Conservation (phyloP, 2,888 invertebrate genomes). For the Meteorus cinctellus region DNA sequence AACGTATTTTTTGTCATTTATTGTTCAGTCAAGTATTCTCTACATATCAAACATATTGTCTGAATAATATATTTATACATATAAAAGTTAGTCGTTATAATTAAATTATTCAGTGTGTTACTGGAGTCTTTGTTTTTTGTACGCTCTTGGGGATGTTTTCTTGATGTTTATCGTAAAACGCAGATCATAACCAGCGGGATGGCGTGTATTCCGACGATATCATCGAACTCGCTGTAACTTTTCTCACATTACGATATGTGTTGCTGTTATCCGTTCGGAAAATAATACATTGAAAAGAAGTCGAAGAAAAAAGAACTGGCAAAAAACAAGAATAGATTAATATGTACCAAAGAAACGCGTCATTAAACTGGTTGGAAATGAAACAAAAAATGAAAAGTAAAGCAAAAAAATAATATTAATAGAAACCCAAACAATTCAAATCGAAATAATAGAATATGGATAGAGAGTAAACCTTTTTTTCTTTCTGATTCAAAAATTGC, state of each 20-base stretch:
- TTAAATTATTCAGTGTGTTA: not conserved
- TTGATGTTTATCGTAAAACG: constrained; percentile 45
- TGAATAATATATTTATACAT: not conserved
- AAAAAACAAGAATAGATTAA: constrained; percentile 49
- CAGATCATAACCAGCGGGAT: constrained; percentile 61
- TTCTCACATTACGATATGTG: constrained; percentile 2
- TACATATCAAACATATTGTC: not conserved
- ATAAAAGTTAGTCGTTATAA: not conserved
- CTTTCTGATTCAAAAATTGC: not conserved
- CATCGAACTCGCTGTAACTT: constrained; percentile 47
- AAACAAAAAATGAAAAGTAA: constrained; percentile 40
- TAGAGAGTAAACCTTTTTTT: not conserved
- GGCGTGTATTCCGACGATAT: constrained; percentile 64
- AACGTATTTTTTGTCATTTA: not conserved
- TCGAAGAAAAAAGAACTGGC: not conserved
- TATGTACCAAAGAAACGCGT: constrained; percentile 69
- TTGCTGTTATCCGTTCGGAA: constrained; percentile 64
- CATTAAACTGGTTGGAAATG: constrained; percentile 53
- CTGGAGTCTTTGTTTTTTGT: constrained; percentile 34
- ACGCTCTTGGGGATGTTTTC: constrained; percentile 19
- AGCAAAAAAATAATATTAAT: constrained; percentile 15
- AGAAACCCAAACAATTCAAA: not conserved
- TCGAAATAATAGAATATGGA: not conserved
- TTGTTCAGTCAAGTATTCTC: not conserved
- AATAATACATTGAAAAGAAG: not conserved